These are phyloP conservation scores for Drosophila hydei DNA, from an alignment of 1,140 invertebrate species.

Conservation along the genomic window DNA sequence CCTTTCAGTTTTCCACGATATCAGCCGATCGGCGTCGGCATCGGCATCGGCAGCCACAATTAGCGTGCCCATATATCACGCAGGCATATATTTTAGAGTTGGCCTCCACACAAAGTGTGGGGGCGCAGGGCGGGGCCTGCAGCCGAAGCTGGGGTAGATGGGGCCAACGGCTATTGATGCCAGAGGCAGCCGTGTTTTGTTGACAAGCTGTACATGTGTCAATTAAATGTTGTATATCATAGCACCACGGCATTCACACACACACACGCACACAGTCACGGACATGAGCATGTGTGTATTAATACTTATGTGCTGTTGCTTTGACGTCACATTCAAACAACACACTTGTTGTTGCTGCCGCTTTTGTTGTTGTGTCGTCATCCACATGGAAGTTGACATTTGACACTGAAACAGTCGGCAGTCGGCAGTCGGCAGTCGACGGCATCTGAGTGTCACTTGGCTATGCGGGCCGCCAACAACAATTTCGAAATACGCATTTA, in stretches of 20 bases:
- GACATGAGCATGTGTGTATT: slow-evolving; percentile 8
- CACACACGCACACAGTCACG: slow-evolving; percentile 5
- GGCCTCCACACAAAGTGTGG: slow-evolving; percentile 1
- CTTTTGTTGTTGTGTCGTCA: slow-evolving; percentile 54
- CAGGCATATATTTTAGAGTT: slow-evolving; percentile 51
- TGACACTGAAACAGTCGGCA: slow-evolving; percentile 60
- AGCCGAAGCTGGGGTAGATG: neutral
- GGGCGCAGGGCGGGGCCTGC: neutral
- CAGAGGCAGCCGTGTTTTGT: slow-evolving; percentile 58
- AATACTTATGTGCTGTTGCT: slow-evolving; percentile 31
- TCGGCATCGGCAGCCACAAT: slow-evolving; percentile 58
- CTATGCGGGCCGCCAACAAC: slow-evolving; percentile 61
- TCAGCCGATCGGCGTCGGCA: slow-evolving; percentile 25
- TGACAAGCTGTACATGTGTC: slow-evolving; percentile 76
- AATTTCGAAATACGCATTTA: slow-evolving; percentile 61
- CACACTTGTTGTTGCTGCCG: slow-evolving; percentile 53
- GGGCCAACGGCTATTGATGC: slow-evolving; percentile 26
- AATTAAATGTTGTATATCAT: slow-evolving; percentile 80
- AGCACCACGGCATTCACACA: slow-evolving; percentile 40
- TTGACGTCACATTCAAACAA: slow-evolving; percentile 64
- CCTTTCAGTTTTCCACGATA: slow-evolving; percentile 23
- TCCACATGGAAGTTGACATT: slow-evolving; percentile 67
- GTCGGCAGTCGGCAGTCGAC: slow-evolving; percentile 37
- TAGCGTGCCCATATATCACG: slow-evolving; percentile 68
- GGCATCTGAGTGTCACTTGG: slow-evolving; percentile 41